A percentile compares a stretch with the other conserved stretches of the same genome.
phyloP scores from a whole-genome alignment of 2,888 invertebrate species.

The Drosophila anceps region DNA sequence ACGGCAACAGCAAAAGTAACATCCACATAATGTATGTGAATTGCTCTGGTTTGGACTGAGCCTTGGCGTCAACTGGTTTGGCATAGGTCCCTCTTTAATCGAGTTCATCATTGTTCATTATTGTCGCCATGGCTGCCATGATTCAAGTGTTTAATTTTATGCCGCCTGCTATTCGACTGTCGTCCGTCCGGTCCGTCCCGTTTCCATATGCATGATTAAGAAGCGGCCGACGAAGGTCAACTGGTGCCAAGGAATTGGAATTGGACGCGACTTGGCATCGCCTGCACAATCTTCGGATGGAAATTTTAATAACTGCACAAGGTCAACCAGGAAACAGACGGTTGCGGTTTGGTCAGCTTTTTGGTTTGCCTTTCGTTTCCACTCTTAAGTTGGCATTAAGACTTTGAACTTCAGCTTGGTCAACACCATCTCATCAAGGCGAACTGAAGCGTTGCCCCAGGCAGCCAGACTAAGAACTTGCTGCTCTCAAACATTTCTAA shows the following conservation, averaged over 20 bases:
- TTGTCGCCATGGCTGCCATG: slow-evolving; percentile 73
- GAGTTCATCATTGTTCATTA: slow-evolving; percentile 80
- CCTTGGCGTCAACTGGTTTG: slow-evolving; percentile 65
- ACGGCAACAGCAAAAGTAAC: slow-evolving; percentile 17
- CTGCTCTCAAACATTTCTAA: slow-evolving; percentile 21
- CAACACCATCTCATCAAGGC: not conserved
- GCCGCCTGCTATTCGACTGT: slow-evolving; percentile 65
- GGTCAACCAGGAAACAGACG: slow-evolving; percentile 73
- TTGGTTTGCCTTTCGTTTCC: slow-evolving; percentile 64
- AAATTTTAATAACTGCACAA: slow-evolving; percentile 80
- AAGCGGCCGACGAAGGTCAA: slow-evolving; percentile 71
- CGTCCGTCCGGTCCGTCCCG: slow-evolving; percentile 13
- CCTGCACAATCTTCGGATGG: slow-evolving; percentile 69
- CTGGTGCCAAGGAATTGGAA: slow-evolving; percentile 79
- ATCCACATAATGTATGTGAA: slow-evolving; percentile 40
- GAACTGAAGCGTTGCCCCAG: slow-evolving; percentile 7
- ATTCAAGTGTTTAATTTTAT: slow-evolving; percentile 78
- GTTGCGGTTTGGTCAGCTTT: slow-evolving; percentile 68
- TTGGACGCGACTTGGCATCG: slow-evolving; percentile 51
- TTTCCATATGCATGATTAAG: slow-evolving; percentile 68
- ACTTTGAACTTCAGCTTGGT: slow-evolving; percentile 35
- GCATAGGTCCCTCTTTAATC: slow-evolving; percentile 67
- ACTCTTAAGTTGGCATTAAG: slow-evolving; percentile 34
- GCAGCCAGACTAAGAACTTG: not conserved
- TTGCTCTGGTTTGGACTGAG: slow-evolving; percentile 51